Evolutionary conservation across 2,888 invertebrate species (phyloP), one percentile per base, ranked within the genome.

Genomic region (Philhelius pedissequus): DNA sequence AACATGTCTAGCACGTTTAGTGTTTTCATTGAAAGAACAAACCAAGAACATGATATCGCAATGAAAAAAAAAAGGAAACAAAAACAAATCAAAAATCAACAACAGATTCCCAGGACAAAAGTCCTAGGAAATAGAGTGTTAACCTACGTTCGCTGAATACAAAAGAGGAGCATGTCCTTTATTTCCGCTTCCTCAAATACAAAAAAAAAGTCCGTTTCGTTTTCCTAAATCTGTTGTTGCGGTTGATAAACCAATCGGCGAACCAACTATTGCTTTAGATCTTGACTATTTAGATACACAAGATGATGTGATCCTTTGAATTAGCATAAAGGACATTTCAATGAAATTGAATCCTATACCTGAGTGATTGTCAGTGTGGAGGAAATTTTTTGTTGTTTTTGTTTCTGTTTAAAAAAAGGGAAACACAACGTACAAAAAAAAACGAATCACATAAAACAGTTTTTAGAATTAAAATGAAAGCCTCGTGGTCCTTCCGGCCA

Each of bases 21-120:
- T 84, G 71, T 71, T 83, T 84, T 70, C 79, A 84, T 79, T 84
- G 75, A 79, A 84, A 75, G 74, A 70, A 79, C 79, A 79, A 75
- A 75, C 83, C 79, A 70, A 70, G 32, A 79, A 84, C 77, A 83
- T 52, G 79, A 74, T 74, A 83, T 45, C 74, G n/a, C n/a, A 75
- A 66, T 50, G 66, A 52, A 74, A 78, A 70, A 70, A 70, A 70
- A 77, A 73, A 48, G 18, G 13, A 35, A 62, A 32, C 18, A 58
- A 38, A 82, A 78, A 60, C 62, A 56, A 71, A 66, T 66, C 68
- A 74, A 60, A 50, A 11, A 64, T 38, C 73, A 78, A 78, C 82
- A 74, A 78, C 82, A 74, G 64, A 82, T 70, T 74, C 79, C 58
- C 70, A 62, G 70, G 52, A 74, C 74, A 83, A 74, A 54, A 50